Conservation (phyloP, 92 coral and sea anemone species). For the Pocillopora meandrina region DNA sequence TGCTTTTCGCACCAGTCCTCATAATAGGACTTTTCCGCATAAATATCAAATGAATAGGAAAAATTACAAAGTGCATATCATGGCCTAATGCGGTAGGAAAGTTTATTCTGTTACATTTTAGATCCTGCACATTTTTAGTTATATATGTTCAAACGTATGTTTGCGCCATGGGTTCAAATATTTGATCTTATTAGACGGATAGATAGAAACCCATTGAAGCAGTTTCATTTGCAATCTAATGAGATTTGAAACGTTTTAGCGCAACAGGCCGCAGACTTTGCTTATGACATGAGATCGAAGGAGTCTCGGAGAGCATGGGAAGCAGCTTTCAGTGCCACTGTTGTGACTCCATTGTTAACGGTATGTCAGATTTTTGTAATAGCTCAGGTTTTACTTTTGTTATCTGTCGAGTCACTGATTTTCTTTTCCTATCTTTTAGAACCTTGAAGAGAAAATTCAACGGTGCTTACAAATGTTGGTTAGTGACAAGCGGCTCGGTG, state of each 20-base stretch:
- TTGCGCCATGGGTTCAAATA: too few relatives aligned
- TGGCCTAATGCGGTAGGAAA: too few relatives aligned
- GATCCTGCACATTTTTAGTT: too few relatives aligned
- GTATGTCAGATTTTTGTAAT: constrained; percentile 26
- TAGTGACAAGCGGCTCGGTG: constrained; percentile 76
- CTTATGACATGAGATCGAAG: constrained; percentile 42
- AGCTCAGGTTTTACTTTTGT: not conserved
- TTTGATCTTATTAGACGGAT: not conserved
- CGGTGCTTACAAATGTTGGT: constrained; percentile 48
- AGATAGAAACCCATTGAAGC: not conserved
- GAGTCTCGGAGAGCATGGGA: constrained; percentile 77
- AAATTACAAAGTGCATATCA: too few relatives aligned
- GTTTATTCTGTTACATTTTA: too few relatives aligned
- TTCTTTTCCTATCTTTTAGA: not conserved
- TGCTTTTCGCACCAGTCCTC: too few relatives aligned
- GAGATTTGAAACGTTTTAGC: constrained; percentile 5
- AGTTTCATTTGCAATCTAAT: not conserved
- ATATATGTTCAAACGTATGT: too few relatives aligned
- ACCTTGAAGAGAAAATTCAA: constrained; percentile 45
- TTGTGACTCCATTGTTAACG: constrained; percentile 62
- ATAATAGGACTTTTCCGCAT: too few relatives aligned
- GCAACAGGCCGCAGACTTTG: constrained; percentile 5
- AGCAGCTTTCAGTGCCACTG: constrained; percentile 52
- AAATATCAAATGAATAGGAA: too few relatives aligned
- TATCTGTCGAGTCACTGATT: not conserved